Percentiles rank a stretch among this genome's conserved stretches.
These are phyloP conservation scores for Bombus consobrinus DNA, from an alignment of 1,140 invertebrate genomes.

Conservation along the genomic window DNA sequence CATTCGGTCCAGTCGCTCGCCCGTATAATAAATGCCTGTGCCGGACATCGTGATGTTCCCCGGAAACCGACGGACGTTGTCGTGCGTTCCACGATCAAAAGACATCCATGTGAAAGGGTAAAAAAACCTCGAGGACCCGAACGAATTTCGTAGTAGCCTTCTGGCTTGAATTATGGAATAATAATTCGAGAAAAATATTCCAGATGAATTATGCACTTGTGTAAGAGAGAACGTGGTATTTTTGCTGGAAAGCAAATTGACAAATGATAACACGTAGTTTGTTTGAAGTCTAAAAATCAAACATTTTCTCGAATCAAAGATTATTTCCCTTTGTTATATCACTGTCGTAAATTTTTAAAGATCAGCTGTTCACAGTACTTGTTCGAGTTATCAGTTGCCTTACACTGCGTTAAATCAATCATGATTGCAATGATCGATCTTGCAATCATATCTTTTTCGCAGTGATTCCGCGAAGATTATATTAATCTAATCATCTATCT, in stretches of 20 bases:
- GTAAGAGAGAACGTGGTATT: not conserved
- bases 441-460: not conserved
- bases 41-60: constrained; percentile 24
- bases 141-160: not conserved
- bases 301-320: no score
- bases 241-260: not conserved
- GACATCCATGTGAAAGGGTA: not conserved
- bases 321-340: not conserved
- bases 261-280: not conserved
- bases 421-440: no score
- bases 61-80: constrained; percentile 2
- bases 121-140: not conserved
- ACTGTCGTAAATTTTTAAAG: not conserved
- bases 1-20: constrained; percentile 37
- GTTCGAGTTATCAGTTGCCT: not conserved
- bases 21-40: constrained; percentile 47
- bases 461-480: not conserved
- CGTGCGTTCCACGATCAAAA: constrained; percentile 7
- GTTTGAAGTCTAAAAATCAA: not conserved
- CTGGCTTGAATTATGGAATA: not conserved
- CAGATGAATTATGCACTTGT: not conserved
- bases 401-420: not conserved
- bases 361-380: not conserved
- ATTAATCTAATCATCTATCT: constrained; percentile 1
- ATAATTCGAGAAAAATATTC: not conserved